phyloP scores from a whole-genome alignment of 2,113 vertebrate genomes.

The Stictonetta naevosa region DNA sequence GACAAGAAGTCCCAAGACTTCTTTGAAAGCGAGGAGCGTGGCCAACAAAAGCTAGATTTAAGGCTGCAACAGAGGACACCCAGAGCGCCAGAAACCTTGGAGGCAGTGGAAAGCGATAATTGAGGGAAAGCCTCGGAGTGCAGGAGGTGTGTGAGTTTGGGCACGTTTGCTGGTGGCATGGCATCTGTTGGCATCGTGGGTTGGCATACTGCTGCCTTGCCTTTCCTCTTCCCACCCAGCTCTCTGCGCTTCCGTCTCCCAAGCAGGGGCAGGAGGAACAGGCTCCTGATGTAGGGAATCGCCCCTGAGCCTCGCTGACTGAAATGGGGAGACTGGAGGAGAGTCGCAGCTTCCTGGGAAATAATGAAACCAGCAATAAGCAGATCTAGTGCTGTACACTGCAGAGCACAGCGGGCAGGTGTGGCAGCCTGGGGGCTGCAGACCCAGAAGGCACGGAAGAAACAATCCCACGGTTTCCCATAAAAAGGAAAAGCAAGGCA shows the following conservation, averaged over 20 bases:
- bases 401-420: background rate
- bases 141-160: background rate
- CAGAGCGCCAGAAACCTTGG: background rate
- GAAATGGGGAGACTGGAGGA: background rate
- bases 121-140: background rate
- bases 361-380: background rate
- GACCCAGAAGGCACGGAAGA: background rate
- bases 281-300: rapidly evolving
- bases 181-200: background rate
- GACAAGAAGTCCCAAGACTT: background rate
- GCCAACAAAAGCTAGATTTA: background rate
- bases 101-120: background rate
- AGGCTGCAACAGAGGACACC: background rate
- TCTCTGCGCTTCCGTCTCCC: background rate
- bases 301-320: rapidly evolving
- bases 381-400: background rate
- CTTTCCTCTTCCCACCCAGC: background rate
- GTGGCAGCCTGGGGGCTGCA: background rate
- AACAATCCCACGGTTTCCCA: background rate
- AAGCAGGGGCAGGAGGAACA: background rate
- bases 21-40: background rate
- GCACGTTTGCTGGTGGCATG: background rate
- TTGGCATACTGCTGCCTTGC: background rate
- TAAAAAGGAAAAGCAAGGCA: background rate
- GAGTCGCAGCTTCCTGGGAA: background rate